Conservation (phyloP, 2,797 vertebrate species). For the Paguma larvata region DNA sequence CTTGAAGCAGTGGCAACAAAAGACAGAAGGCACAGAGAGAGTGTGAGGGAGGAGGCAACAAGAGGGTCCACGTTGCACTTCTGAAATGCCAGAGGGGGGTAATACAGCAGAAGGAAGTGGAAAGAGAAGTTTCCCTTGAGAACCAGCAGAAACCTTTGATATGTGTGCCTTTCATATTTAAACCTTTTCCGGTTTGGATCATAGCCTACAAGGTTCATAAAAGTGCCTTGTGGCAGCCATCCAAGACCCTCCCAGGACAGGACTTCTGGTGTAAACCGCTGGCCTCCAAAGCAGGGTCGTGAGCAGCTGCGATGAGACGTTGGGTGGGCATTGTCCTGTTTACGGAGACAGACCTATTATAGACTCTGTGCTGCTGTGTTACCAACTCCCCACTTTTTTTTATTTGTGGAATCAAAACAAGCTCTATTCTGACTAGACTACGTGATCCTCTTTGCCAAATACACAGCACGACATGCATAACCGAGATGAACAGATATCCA, state of each 20-base stretch:
- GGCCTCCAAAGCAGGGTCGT: background rate
- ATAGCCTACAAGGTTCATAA: conserved; percentile 72
- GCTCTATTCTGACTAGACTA: background rate
- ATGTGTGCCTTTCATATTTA: conserved; percentile 73
- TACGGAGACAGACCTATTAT: background rate
- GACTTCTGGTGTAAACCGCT: conserved; percentile 44
- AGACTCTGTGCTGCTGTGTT: background rate
- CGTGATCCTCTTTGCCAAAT: background rate
- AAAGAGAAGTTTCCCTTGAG: conserved; percentile 67
- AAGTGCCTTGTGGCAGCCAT: conserved; percentile 64
- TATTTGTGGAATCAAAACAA: conserved; percentile 34
- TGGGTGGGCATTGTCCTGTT: background rate
- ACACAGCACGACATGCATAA: background rate
- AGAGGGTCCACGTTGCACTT: background rate
- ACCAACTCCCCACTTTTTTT: conserved; percentile 47
- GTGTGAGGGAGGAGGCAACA: background rate
- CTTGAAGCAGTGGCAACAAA: background rate
- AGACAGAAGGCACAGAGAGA: conserved; percentile 8
- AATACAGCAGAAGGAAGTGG: conserved; percentile 68
- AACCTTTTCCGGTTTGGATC: conserved; percentile 74
- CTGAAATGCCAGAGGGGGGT: conserved; percentile 48
- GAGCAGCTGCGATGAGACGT: background rate
- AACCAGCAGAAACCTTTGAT: conserved; percentile 78
- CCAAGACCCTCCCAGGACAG: conserved; percentile 48
- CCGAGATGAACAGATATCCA: conserved; percentile 49